Percentiles rank a stretch among this genome's conserved stretches.
Conservation (phyloP, 2,113 vertebrate genomes). For the Tetrao urogallus region DNA sequence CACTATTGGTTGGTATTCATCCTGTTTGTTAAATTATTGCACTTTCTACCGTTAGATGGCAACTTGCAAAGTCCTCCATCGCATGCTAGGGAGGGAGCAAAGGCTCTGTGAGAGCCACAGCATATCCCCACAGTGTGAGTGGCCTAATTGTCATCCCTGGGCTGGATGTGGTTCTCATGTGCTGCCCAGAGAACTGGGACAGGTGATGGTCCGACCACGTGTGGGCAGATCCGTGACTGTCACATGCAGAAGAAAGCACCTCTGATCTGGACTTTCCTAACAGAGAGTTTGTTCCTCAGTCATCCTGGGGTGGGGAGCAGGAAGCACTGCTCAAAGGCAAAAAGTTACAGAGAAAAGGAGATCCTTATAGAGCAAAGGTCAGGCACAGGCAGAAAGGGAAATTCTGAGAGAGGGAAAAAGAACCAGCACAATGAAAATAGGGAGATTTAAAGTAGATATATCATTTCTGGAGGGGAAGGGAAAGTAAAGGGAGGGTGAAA, state of each 20-base stretch:
- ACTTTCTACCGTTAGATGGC: not conserved
- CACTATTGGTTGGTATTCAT: not conserved
- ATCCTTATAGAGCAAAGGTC: not conserved
- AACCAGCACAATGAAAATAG: not conserved
- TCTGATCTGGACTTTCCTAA: not conserved
- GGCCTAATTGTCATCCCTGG: not conserved
- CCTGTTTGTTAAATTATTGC: not conserved
- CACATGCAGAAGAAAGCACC: not conserved
- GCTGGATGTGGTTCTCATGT: not conserved
- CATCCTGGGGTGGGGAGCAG: not conserved
- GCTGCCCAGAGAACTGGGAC: not conserved
- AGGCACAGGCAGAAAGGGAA: not conserved
- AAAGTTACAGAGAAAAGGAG: not conserved
- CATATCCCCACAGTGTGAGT: fast-evolving
- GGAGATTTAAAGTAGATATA: not conserved
- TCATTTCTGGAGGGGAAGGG: not conserved
- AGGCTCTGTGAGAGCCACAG: not conserved
- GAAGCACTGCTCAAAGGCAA: not conserved
- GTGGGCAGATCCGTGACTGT: too few relatives aligned
- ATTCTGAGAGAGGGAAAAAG: not conserved
- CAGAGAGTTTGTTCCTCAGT: not conserved
- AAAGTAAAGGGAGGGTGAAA: not conserved
- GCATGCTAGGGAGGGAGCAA: not conserved
- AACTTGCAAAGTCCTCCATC: not conserved
- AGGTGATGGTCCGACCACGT: not conserved